phyloP scores from a whole-genome alignment of 2,113 vertebrate species.

The Miniopterus natalensis region DNA sequence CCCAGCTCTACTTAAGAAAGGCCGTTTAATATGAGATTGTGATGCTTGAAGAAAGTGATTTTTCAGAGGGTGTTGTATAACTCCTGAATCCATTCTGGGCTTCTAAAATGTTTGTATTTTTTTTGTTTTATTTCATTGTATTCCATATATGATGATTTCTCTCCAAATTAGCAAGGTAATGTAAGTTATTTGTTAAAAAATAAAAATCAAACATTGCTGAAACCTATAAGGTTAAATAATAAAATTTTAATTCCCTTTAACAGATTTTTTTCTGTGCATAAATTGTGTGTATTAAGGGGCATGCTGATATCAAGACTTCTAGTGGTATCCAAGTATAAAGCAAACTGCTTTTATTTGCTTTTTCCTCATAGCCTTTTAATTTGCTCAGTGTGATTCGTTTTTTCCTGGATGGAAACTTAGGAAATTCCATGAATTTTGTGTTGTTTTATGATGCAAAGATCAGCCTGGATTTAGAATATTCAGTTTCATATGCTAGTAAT shows the following conservation, averaged over 20 bases:
- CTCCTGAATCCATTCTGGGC: neutral
- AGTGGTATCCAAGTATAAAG: neutral
- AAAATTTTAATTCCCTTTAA: constrained; percentile 3
- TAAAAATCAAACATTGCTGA: neutral
- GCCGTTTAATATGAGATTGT: neutral
- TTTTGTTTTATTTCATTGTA: neutral
- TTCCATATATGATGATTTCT: neutral
- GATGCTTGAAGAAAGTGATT: neutral
- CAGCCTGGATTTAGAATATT: neutral
- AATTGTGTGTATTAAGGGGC: neutral
- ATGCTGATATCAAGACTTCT: neutral
- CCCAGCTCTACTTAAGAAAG: neutral
- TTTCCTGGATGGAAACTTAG: neutral
- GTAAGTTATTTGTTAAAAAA: neutral
- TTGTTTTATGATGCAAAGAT: neutral
- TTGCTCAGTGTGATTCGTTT: neutral
- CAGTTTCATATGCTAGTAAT: neutral
- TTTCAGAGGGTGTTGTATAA: neutral
- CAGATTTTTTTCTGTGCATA: neutral
- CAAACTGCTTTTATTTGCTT: neutral
- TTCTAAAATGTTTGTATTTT: neutral
- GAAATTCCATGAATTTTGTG: neutral
- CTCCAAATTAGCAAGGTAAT: neutral
- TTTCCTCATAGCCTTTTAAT: neutral
- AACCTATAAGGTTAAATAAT: neutral